Evolutionary conservation across 2,113 vertebrate species (phyloP), one percentile per base, ranked within the genome.

Genomic region (Oceanites oceanicus): DNA sequence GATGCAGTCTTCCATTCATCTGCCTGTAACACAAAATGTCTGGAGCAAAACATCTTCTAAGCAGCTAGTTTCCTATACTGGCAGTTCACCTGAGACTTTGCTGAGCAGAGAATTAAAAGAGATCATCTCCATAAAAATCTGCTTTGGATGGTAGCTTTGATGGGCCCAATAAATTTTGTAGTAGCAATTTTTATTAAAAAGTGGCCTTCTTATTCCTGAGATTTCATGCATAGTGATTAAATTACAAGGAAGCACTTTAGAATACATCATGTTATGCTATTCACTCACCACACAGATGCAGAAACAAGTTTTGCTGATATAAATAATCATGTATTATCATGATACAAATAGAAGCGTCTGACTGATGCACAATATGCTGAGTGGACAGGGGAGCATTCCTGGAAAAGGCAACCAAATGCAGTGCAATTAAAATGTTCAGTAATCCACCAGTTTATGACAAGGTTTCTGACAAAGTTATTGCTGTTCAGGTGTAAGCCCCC

Each of bases 21-120:
- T 96, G 79, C 88, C 92, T 95, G 44, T 84, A 95, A 94, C 81
- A 95, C 49, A 94, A 95, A 96, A 91, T 76, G 76, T 95, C 86
- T 96, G 92, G 79, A 96, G 95, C 94, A 96, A 96, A 96, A 96
- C 88, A 94, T 81, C 92, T 94, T 96, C 96, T 95, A 94, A 97
- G 91, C 44, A 86, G 58, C 65, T 77, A 53, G 68, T 77, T 95
- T 92, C 72, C 70, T 91, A 49, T n/a, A 65, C 1, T 56, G 36
- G 83, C 91, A 94, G 79, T 4, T 96, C 96, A 97, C 91, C 86
- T 91, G 96, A 95, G 95, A 96, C 73, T 93, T 67, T 79, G 76
- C 79, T 61, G 50, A 94, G 40, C 34, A 87, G 80, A 71, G 86
- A 96, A 94, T 95, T 96, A 90, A 96, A 95, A 92, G 86, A 81